Evolutionary conservation across 2,797 vertebrate species (phyloP).

Genomic region (Hephaestus fuliginosus): DNA sequence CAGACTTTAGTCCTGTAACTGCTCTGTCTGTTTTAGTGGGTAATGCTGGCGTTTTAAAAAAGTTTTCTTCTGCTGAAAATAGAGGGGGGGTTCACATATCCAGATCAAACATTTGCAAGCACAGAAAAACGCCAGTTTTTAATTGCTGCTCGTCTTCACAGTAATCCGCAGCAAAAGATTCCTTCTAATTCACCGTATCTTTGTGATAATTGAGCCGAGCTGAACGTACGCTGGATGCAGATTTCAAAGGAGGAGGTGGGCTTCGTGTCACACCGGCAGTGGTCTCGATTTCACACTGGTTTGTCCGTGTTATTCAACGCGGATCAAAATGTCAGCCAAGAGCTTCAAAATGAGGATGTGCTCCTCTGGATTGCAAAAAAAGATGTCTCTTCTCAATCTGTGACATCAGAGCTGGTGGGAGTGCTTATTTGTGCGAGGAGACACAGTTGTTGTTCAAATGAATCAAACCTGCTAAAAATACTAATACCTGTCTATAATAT

Average conservation of each 20-base stretch:
- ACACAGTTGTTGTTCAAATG: neutral
- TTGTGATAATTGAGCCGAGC: constrained; percentile 41
- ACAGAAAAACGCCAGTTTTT: constrained; percentile 25
- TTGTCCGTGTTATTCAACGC: constrained; percentile 1
- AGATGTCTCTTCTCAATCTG: neutral
- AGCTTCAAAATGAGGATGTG: constrained; percentile 13
- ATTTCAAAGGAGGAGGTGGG: constrained; percentile 50
- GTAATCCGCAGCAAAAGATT: neutral
- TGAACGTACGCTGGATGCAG: constrained; percentile 23
- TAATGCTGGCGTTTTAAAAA: neutral
- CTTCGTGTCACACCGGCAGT: constrained; percentile 29
- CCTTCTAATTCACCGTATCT: constrained; percentile 26
- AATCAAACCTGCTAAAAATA: neutral
- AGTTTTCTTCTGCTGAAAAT: constrained; percentile 24
- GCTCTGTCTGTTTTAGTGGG: constrained; percentile 38
- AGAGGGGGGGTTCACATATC: constrained; percentile 27
- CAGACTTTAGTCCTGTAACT: constrained; percentile 38
- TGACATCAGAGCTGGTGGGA: constrained; percentile 16
- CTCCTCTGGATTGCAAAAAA: neutral
- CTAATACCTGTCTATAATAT: neutral
- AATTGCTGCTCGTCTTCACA: constrained; percentile 40
- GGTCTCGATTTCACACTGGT: constrained; percentile 44
- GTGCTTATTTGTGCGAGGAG: constrained; percentile 1
- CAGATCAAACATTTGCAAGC: constrained; percentile 41
- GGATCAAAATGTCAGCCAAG: constrained; percentile 22